Percentiles rank a stretch among this genome's conserved stretches.
phyloP scores from a whole-genome alignment of 2,797 vertebrate genomes.

The Hippoglossus hippoglossus region DNA sequence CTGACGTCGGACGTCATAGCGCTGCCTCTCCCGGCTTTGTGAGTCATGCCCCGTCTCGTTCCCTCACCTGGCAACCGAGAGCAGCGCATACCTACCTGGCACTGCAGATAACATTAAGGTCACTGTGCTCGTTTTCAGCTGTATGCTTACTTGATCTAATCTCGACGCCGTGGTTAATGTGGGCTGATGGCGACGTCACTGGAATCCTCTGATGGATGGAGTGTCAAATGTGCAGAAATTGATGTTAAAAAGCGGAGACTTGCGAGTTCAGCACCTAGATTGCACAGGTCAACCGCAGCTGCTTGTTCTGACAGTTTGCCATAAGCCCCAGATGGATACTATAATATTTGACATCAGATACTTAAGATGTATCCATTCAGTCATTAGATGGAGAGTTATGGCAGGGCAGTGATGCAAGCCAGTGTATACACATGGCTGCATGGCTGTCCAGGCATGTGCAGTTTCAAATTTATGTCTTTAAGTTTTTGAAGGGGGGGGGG shows the following conservation, averaged over 20 bases:
- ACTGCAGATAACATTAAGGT: conserved; percentile 49
- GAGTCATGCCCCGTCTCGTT: conserved; percentile 73
- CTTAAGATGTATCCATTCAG: conserved; percentile 48
- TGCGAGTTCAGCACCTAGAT: conserved; percentile 24
- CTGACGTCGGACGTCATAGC: conserved; percentile 57
- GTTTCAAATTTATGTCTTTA: conserved; percentile 52
- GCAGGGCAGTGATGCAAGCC: conserved; percentile 40
- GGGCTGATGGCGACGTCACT: conserved; percentile 12
- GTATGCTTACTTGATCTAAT: conserved; percentile 46
- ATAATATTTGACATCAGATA: conserved; percentile 42
- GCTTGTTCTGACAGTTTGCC: conserved; percentile 49
- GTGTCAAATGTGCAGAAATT: conserved; percentile 36
- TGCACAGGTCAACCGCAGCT: conserved; percentile 45
- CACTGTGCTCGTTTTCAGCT: conserved; percentile 40
- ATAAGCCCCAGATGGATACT: conserved; percentile 48
- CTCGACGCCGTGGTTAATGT: conserved; percentile 17
- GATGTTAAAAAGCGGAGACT: conserved; percentile 21
- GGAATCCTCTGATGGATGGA: conserved; percentile 32
- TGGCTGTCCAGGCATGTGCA: conserved; percentile 36
- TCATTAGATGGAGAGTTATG: conserved; percentile 39
- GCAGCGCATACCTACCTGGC: conserved; percentile 64
- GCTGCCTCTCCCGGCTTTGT: conserved; percentile 38
- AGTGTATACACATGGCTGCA: conserved; percentile 33
- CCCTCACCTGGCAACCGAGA: conserved; percentile 54
- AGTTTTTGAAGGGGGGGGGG: conserved; percentile 16